Evolutionary conservation across 2,113 vertebrate species (phyloP).

Genomic region (Synchiropus splendidus): DNA sequence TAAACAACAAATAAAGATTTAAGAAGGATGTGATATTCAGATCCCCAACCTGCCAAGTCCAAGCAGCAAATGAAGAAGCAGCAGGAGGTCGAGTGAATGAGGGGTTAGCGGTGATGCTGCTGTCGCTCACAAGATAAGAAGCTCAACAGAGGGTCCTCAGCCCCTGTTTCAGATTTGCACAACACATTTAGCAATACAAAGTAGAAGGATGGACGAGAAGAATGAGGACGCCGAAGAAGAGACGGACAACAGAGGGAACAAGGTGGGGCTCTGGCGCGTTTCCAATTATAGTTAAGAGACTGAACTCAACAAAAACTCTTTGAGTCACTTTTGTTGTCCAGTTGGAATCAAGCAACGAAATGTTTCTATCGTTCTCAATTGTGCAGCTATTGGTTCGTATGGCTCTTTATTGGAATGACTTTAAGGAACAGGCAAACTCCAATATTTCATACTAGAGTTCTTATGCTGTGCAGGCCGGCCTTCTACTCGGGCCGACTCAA

Average conservation of each 20-base stretch:
- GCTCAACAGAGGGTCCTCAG: slow-evolving; percentile 36
- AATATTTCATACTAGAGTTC: too few species aligned
- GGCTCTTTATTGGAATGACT: slow-evolving; percentile 38
- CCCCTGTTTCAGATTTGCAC: slow-evolving; percentile 49
- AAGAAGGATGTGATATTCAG: slow-evolving; percentile 34
- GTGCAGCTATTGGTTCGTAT: slow-evolving; percentile 25
- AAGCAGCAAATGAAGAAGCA: slow-evolving; percentile 56
- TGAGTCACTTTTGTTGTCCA: slow-evolving; percentile 11
- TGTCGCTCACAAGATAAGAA: slow-evolving; percentile 33
- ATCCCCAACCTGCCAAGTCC: slow-evolving; percentile 50
- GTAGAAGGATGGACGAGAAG: slow-evolving; percentile 45
- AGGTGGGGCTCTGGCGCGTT: slow-evolving; percentile 41
- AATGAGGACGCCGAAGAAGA: slow-evolving; percentile 55
- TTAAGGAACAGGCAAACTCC: too few species aligned
- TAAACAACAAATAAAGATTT: slow-evolving; percentile 33
- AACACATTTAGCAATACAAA: slow-evolving; percentile 61
- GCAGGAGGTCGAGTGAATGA: slow-evolving; percentile 49
- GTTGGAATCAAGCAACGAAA: slow-evolving; percentile 15
- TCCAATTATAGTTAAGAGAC: too few species aligned
- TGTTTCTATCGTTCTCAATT: slow-evolving; percentile 2
- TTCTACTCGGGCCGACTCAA: slow-evolving; percentile 31
- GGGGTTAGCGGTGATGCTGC: slow-evolving; percentile 35
- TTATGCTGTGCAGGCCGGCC: slow-evolving; percentile 14
- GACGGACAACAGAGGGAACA: slow-evolving; percentile 56
- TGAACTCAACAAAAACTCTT: slow-evolving; percentile 1